Percentiles rank a stretch among this genome's conserved stretches.
phyloP scores from a whole-genome alignment of 2,797 vertebrate species.

The Lycodopsis pacificus region DNA sequence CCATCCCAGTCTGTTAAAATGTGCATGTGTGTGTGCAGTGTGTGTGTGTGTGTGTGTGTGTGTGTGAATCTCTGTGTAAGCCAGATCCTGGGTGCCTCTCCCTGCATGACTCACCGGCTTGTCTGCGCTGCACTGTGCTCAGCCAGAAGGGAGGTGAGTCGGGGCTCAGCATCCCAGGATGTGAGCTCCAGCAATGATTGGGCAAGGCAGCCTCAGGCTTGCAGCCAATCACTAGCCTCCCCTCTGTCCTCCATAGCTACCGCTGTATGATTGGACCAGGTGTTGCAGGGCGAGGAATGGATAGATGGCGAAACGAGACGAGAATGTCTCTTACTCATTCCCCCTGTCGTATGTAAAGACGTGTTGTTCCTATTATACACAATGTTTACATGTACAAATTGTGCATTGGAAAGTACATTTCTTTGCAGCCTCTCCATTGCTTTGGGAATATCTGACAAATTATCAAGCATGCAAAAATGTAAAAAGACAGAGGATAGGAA shows the following conservation, averaged over 20 bases:
- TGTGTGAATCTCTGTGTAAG: conserved; percentile 42
- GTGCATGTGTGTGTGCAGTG: conserved; percentile 26
- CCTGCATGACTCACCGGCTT: conserved; percentile 81
- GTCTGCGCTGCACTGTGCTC: conserved; percentile 62
- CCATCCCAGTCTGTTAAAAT: conserved; percentile 13
- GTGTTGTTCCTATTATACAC: neutral
- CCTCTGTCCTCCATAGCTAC: conserved; percentile 74
- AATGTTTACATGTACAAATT: neutral
- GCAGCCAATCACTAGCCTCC: conserved; percentile 74
- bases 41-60: conserved; percentile 5
- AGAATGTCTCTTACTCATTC: conserved; percentile 28
- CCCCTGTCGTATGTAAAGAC: neutral
- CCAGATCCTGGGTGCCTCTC: conserved; percentile 66
- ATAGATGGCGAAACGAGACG: conserved; percentile 40
- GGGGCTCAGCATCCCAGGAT: conserved; percentile 70
- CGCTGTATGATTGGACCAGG: conserved; percentile 80
- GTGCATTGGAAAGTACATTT: neutral
- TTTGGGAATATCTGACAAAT: conserved; percentile 11
- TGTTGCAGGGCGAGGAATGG: conserved; percentile 82
- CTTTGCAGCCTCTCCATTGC: neutral
- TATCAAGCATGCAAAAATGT: neutral
- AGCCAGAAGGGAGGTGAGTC: conserved; percentile 66
- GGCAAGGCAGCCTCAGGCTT: conserved; percentile 64
- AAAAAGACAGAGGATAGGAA: neutral
- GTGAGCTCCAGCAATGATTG: conserved; percentile 72